Conservation (phyloP, 2,797 vertebrate species). For the Poeciliopsis infans region DNA sequence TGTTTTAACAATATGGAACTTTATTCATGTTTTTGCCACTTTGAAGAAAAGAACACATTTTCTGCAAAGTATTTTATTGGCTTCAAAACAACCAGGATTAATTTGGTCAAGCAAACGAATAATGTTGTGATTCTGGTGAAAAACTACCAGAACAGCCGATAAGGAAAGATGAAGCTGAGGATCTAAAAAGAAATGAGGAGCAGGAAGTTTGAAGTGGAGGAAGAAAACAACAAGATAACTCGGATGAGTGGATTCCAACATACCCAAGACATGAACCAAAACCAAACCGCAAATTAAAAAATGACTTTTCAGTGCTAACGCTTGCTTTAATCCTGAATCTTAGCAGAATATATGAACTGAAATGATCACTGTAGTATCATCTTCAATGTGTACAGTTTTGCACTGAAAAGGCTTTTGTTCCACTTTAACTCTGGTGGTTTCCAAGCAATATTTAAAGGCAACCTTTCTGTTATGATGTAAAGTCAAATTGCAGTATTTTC, state of each 20-base stretch:
- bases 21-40: background rate
- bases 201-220: background rate
- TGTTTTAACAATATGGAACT: background rate
- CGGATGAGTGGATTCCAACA: background rate
- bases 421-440: slow-evolving; percentile 42
- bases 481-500: slow-evolving; percentile 52
- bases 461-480: slow-evolving; percentile 48
- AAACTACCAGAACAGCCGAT: background rate
- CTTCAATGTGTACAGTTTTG: background rate
- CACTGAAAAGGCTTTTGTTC: slow-evolving; percentile 41
- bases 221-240: background rate
- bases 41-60: background rate
- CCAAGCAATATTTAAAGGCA: slow-evolving; percentile 36
- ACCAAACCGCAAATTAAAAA: background rate
- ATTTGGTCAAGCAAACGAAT: background rate
- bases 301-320: background rate
- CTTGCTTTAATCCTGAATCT: background rate
- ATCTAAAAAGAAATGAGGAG: background rate
- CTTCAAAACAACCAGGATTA: background rate
- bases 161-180: background rate
- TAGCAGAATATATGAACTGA: background rate
- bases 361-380: background rate
- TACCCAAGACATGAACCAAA: background rate
- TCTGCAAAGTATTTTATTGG: background rate
- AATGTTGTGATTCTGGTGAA: background rate